Percentiles rank a stretch among this genome's conserved stretches.
phyloP scores from a whole-genome alignment of 2,797 vertebrate species.

The Ptychobarbus kaznakovi region DNA sequence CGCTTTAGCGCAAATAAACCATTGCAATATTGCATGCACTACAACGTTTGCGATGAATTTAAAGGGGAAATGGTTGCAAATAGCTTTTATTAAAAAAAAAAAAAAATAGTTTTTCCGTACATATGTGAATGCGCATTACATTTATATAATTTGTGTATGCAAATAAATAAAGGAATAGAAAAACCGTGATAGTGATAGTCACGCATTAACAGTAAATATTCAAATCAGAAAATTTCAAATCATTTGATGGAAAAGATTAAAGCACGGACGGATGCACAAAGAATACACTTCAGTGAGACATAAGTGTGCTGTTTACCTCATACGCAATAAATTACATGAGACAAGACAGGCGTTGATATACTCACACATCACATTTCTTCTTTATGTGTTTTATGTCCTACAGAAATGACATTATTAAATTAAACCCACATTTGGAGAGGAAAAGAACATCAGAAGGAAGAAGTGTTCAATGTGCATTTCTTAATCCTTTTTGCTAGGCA shows the following conservation, averaged over 20 bases:
- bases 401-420: conserved; percentile 33
- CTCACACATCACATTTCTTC: conserved; percentile 34
- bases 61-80: background rate
- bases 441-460: background rate
- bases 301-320: conserved; percentile 33
- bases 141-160: background rate
- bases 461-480: background rate
- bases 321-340: conserved; percentile 31
- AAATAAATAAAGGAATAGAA: background rate
- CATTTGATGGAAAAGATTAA: conserved; percentile 16
- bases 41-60: background rate
- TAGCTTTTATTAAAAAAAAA: background rate
- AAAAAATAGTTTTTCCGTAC: background rate
- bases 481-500: background rate
- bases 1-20: conserved; percentile 28
- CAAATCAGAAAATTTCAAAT: background rate
- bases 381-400: conserved; percentile 21
- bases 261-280: conserved; percentile 17
- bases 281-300: conserved; percentile 26
- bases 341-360: conserved; percentile 29
- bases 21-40: background rate
- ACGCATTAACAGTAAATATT: conserved; percentile 1
- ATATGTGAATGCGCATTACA: background rate
- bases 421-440: conserved; percentile 25
- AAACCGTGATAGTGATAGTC: background rate